Percentiles rank a stretch among this genome's conserved stretches.
phyloP scores from a whole-genome alignment of 2,888 invertebrate species.

The Euplagia quadripunctaria region DNA sequence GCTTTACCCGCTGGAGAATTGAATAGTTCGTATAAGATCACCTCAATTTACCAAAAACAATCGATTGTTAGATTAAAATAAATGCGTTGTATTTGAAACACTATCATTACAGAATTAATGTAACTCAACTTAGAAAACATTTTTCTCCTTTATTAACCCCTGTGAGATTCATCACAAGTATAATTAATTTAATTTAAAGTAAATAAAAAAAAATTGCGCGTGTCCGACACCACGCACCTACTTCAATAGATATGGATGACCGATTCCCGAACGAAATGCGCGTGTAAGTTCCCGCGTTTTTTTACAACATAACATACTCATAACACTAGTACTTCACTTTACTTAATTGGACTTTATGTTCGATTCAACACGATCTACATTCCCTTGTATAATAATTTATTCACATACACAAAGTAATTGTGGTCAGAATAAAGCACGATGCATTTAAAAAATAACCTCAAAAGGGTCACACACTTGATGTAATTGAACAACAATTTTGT shows the following conservation, averaged over 20 bases:
- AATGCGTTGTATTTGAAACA: background rate
- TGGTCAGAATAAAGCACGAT: slow-evolving; percentile 46
- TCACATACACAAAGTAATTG: slow-evolving; percentile 50
- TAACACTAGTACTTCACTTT: slow-evolving; percentile 10
- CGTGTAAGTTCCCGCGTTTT: slow-evolving; percentile 68
- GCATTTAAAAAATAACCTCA: slow-evolving; percentile 62
- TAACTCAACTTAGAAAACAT: slow-evolving; percentile 46
- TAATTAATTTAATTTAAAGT: slow-evolving; percentile 80
- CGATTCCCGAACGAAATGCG: slow-evolving; percentile 66
- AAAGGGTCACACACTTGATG: slow-evolving; percentile 73
- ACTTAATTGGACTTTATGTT: background rate
- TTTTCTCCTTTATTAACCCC: slow-evolving; percentile 39
- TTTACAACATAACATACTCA: slow-evolving; percentile 42
- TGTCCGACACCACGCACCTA: slow-evolving; percentile 73
- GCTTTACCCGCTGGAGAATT: background rate
- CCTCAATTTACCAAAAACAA: background rate
- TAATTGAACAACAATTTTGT: slow-evolving; percentile 69
- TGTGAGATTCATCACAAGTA: slow-evolving; percentile 65
- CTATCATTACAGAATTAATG: slow-evolving; percentile 14
- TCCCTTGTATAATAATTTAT: slow-evolving; percentile 34
- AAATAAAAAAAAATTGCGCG: slow-evolving; percentile 75
- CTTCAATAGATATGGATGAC: slow-evolving; percentile 72
- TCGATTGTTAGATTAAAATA: background rate
- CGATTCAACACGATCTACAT: slow-evolving; percentile 8
- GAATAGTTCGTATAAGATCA: background rate